Conservation (phyloP, 2,888 invertebrate genomes). For the Spicauda simplicius region DNA sequence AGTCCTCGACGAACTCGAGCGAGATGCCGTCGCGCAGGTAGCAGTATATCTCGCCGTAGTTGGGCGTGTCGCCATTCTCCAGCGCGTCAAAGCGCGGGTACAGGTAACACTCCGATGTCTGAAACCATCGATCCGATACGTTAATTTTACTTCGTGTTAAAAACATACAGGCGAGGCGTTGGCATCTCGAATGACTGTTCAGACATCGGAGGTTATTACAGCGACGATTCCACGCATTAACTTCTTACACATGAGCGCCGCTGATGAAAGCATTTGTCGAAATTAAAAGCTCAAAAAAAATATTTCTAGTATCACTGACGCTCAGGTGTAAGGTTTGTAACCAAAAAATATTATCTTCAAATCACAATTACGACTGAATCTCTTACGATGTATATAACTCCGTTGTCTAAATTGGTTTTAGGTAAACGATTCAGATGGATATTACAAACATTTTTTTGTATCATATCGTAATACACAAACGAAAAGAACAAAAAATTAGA, state of each 20-base stretch:
- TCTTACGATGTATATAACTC: constrained; percentile 3
- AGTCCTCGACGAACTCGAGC: constrained; percentile 71
- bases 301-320: neutral
- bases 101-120: constrained; percentile 74
- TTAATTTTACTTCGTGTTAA: constrained; percentile 17
- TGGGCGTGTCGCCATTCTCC: constrained; percentile 76
- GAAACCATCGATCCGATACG: constrained; percentile 53
- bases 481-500: too few relatives aligned
- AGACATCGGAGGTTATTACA: constrained; percentile 40
- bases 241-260: neutral
- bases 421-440: too few relatives aligned
- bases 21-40: constrained; percentile 73
- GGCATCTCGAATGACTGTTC: constrained; percentile 22
- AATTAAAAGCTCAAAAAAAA: neutral
- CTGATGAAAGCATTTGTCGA: neutral
- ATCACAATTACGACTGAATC: neutral
- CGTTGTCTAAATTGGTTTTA: constrained; percentile 1
- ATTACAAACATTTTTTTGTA: too few relatives aligned
- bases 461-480: too few relatives aligned
- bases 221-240: constrained; percentile 7
- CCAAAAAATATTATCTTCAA: neutral
- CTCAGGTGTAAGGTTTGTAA: neutral
- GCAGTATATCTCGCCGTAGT: constrained; percentile 66
- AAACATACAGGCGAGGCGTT: neutral
- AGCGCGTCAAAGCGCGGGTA: constrained; percentile 82